These are phyloP conservation scores for Pandemis cinnamomeana DNA, from an alignment of 2,888 invertebrate genomes.

Conservation along the genomic window DNA sequence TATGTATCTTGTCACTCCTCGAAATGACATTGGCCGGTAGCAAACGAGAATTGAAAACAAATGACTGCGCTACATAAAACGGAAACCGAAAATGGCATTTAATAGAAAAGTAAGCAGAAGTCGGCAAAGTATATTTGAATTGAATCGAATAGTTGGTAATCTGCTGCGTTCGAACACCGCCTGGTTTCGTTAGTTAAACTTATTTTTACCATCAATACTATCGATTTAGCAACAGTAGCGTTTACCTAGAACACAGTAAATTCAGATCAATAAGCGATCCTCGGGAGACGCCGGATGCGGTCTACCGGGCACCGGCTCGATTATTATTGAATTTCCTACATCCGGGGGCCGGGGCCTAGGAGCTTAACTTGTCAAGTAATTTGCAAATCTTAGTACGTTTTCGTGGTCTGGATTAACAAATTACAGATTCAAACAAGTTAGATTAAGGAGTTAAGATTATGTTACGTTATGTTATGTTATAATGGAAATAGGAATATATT, in stretches of 20 bases:
- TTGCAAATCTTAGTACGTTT: constrained; percentile 21
- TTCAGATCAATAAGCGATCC: constrained; percentile 75
- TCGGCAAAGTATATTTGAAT: neutral
- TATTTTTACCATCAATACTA: constrained; percentile 35
- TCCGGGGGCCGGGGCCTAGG: constrained; percentile 50
- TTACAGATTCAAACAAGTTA: neutral
- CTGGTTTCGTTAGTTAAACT: too few relatives aligned
- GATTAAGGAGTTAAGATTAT: neutral
- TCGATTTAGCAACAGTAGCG: neutral
- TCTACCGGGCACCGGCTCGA: constrained; percentile 72
- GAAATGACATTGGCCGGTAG: constrained; percentile 57
- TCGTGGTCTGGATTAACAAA: neutral
- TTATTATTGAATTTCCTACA: constrained; percentile 80
- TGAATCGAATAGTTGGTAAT: neutral
- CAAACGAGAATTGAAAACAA: constrained; percentile 52
- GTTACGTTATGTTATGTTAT: too few relatives aligned
- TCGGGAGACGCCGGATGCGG: constrained; percentile 76
- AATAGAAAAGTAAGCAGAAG: neutral
- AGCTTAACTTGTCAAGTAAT: constrained; percentile 42
- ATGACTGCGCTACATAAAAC: constrained; percentile 38
- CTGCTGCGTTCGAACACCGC: too few relatives aligned
- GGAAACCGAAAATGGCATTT: constrained; percentile 67
- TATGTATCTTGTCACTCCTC: constrained; percentile 10
- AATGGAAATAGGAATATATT: too few relatives aligned
- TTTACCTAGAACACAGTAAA: constrained; percentile 48